Evolutionary conservation across 2,888 invertebrate species (phyloP).

Genomic region (Bedellia somnulentella): DNA sequence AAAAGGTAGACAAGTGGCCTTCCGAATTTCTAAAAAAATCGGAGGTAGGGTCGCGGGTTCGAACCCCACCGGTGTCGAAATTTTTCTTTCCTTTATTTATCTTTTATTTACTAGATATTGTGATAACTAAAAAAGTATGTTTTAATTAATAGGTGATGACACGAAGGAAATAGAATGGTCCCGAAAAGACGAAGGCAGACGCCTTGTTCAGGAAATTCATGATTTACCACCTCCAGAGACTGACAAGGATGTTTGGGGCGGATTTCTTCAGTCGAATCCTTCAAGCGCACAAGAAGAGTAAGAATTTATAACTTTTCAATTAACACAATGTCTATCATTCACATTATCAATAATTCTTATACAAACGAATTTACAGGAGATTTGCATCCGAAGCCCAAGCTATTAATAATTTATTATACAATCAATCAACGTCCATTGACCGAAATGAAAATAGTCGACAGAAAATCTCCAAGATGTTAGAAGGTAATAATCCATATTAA

Average conservation of each 20-base stretch:
- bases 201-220: slow-evolving; percentile 38
- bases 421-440: slow-evolving; percentile 20
- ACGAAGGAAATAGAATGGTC: slow-evolving; percentile 46
- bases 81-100: too few species aligned
- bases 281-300: slow-evolving; percentile 4
- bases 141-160: too few species aligned
- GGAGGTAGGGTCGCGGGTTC: too few species aligned
- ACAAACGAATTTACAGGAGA: slow-evolving; percentile 23
- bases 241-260: slow-evolving; percentile 30
- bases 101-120: too few species aligned
- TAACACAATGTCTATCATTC: too few species aligned
- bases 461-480: slow-evolving; percentile 12
- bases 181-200: slow-evolving; percentile 20
- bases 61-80: too few species aligned
- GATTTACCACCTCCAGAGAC: slow-evolving; percentile 16
- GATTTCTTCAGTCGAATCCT: slow-evolving; percentile 27
- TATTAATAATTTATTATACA: slow-evolving; percentile 29
- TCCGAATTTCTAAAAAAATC: too few species aligned
- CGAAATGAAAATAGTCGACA: slow-evolving; percentile 14
- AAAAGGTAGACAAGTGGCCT: too few species aligned
- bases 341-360: too few species aligned
- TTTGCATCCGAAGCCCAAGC: slow-evolving; percentile 21
- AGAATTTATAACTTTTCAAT: too few species aligned
- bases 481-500: slow-evolving; percentile 15
- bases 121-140: too few species aligned